Percentiles rank a stretch among this genome's conserved stretches.
Evolutionary conservation across 2,888 invertebrate genomes (phyloP).

Genomic region (Sinohyriopsis cumingii): DNA sequence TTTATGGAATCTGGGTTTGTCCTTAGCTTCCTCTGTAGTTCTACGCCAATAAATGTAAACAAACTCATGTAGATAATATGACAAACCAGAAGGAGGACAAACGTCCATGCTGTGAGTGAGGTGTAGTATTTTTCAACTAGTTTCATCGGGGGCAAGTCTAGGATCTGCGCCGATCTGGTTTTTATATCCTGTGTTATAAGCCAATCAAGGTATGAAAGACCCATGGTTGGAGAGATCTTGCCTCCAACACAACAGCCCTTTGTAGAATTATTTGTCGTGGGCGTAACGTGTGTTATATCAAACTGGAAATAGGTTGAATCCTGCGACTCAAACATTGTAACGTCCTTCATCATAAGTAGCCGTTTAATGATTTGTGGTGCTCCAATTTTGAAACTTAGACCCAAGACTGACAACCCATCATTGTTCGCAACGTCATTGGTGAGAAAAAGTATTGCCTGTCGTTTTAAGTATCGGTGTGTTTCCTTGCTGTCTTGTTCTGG

Average conservation of each 20-base stretch:
- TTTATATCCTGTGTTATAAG: slow-evolving; percentile 51
- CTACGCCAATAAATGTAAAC: slow-evolving; percentile 52
- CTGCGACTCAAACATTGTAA: slow-evolving; percentile 46
- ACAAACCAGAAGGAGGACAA: slow-evolving; percentile 54
- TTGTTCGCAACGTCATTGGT: slow-evolving; percentile 54
- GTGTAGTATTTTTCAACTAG: slow-evolving; percentile 62
- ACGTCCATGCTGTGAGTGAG: slow-evolving; percentile 59
- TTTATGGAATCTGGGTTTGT: slow-evolving; percentile 26
- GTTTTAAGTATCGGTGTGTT: slow-evolving; percentile 17
- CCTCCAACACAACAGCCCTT: slow-evolving; percentile 18
- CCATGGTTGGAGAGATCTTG: slow-evolving; percentile 13
- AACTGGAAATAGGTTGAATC: slow-evolving; percentile 29
- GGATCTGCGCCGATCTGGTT: slow-evolving; percentile 53
- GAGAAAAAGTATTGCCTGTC: slow-evolving; percentile 52
- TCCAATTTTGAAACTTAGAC: slow-evolving; percentile 54
- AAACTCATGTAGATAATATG: slow-evolving; percentile 67
- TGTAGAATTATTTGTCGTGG: slow-evolving; percentile 41
- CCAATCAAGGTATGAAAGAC: slow-evolving; percentile 59
- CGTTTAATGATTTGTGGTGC: slow-evolving; percentile 54
- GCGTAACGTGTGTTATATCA: slow-evolving; percentile 63
- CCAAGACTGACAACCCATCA: slow-evolving; percentile 53
- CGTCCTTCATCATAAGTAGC: slow-evolving; percentile 55
- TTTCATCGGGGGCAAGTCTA: slow-evolving; percentile 62
- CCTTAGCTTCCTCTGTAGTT: slow-evolving; percentile 41
- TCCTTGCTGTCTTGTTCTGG: slow-evolving; percentile 53